phyloP scores from a whole-genome alignment of 1,140 invertebrate genomes.

The Neuroterus valhalla region DNA sequence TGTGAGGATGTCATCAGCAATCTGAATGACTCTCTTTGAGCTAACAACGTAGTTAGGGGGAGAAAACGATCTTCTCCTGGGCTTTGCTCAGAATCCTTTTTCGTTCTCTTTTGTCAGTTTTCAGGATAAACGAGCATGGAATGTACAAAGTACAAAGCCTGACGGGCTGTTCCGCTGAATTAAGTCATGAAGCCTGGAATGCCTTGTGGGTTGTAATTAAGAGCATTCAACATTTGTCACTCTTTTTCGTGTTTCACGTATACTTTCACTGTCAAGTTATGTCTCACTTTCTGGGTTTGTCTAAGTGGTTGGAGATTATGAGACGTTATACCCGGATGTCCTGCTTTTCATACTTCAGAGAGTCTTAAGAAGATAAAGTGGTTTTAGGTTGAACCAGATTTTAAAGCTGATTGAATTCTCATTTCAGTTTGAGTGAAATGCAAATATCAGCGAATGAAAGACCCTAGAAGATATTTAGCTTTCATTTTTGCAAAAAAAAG shows the following conservation, averaged over 20 bases:
- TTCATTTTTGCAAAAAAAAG: no score
- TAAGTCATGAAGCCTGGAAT: slow-evolving; percentile 27
- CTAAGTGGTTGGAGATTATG: background rate
- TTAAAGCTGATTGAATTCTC: no score
- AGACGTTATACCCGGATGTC: background rate
- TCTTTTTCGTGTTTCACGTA: slow-evolving; percentile 3
- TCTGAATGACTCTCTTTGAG: background rate
- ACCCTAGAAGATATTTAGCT: no score
- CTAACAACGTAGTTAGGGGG: slow-evolving; percentile 11
- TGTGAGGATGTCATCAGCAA: background rate
- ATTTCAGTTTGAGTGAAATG: no score
- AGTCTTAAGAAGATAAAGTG: background rate
- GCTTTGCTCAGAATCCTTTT: background rate
- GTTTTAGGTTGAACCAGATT: background rate
- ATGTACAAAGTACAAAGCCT: background rate
- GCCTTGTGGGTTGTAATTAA: slow-evolving; percentile 17
- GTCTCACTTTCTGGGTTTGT: background rate
- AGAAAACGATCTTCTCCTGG: background rate
- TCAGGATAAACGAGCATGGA: slow-evolving; percentile 24
- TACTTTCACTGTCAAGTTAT: slow-evolving; percentile 11
- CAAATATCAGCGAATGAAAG: no score
- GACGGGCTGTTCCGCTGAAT: slow-evolving; percentile 12
- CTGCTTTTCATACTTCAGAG: background rate
- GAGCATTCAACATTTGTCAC: slow-evolving; percentile 15
- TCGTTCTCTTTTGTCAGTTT: slow-evolving; percentile 22